These are phyloP conservation scores for Crocuta crocuta DNA, from an alignment of 2,113 vertebrate genomes.

Conservation along the genomic window DNA sequence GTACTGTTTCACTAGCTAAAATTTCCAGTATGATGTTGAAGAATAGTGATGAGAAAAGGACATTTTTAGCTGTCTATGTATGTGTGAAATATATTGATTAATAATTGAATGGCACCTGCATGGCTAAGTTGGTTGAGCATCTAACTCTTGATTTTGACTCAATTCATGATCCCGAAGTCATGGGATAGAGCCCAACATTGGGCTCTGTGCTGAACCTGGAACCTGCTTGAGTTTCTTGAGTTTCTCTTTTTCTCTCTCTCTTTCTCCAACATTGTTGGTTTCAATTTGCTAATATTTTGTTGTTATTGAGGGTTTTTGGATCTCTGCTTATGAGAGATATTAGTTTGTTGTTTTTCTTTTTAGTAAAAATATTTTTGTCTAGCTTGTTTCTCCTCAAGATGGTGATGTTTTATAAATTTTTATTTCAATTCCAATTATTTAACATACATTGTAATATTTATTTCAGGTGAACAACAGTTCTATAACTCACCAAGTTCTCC, in stretches of 20 bases:
- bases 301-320: not conserved
- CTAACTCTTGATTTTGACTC: too few relatives aligned
- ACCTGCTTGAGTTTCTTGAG: too few relatives aligned
- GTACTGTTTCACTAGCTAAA: not conserved
- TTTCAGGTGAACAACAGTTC: not conserved
- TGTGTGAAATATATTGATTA: not conserved
- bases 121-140: too few relatives aligned
- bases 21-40: not conserved
- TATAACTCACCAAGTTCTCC: not conserved
- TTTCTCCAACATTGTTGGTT: not conserved
- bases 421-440: not conserved
- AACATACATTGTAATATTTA: not conserved
- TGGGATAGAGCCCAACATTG: too few relatives aligned
- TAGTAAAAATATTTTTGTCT: not conserved
- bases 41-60: not conserved
- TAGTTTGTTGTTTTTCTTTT: not conserved
- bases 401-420: not conserved
- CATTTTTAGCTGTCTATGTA: not conserved
- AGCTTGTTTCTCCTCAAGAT: not conserved
- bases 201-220: too few relatives aligned
- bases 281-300: not conserved
- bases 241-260: too few relatives aligned
- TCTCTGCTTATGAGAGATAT: not conserved
- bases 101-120: not conserved
- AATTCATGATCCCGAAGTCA: too few relatives aligned